A percentile compares a stretch with the other conserved stretches of the same genome.
Evolutionary conservation across 1,140 invertebrate species (phyloP).

Genomic region (Cydia amplana): DNA sequence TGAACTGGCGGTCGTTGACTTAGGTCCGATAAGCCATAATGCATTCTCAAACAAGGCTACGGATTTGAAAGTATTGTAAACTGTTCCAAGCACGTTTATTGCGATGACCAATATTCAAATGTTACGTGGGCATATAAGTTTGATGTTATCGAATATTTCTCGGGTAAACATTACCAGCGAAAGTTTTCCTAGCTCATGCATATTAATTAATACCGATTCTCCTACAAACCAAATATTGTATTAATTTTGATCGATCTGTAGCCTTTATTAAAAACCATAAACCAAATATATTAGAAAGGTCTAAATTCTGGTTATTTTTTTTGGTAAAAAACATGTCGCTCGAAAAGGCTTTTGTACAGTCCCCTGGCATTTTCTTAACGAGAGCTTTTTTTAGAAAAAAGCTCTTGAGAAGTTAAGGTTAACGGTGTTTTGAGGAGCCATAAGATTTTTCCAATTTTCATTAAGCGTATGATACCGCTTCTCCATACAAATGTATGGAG

Average conservation of each 20-base stretch:
- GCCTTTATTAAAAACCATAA: neutral
- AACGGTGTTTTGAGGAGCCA: too few species aligned
- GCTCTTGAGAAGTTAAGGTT: neutral
- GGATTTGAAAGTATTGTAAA: constrained; percentile 19
- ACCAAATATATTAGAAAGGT: constrained; percentile 7
- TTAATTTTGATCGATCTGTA: neutral
- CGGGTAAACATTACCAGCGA: constrained; percentile 5
- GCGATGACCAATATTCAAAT: constrained; percentile 13
- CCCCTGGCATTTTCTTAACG: neutral
- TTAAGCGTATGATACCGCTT: too few species aligned
- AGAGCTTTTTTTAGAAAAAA: neutral
- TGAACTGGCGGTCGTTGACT: constrained; percentile 62
- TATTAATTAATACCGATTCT: neutral
- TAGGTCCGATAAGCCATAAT: constrained; percentile 35
- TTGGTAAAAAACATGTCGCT: neutral
- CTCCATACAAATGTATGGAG: too few species aligned
- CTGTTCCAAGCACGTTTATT: constrained; percentile 8
- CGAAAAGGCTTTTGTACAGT: too few species aligned
- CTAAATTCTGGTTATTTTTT: neutral
- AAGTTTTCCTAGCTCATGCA: constrained; percentile 21
- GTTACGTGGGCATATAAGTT: constrained; percentile 12
- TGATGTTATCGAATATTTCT: constrained; percentile 13
- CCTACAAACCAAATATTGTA: neutral
- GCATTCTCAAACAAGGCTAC: constrained; percentile 25
- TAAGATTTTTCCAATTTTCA: too few species aligned